A percentile compares a stretch with the other conserved stretches of the same genome.
These are phyloP conservation scores for Cephus runcator DNA, from an alignment of 2,888 invertebrate species.

Conservation along the genomic window DNA sequence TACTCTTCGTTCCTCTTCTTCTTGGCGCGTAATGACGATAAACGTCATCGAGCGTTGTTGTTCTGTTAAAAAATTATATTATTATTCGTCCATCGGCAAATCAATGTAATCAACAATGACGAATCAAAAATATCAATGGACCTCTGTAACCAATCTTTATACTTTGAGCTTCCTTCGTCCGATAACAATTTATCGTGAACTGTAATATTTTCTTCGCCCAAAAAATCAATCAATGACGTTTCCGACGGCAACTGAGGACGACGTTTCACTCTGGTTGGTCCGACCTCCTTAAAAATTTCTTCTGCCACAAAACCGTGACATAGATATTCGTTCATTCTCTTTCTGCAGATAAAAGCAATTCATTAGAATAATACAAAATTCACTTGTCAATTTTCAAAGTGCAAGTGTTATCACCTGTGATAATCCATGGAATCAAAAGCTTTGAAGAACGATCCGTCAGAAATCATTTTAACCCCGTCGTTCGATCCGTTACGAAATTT, in stretches of 20 bases:
- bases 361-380: background rate
- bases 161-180: constrained; percentile 78
- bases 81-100: background rate
- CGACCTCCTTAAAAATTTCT: constrained; percentile 76
- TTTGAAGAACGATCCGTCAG: constrained; percentile 71
- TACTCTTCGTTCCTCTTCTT: constrained; percentile 43
- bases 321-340: constrained; percentile 82
- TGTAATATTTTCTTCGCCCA: constrained; percentile 50
- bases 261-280: constrained; percentile 63
- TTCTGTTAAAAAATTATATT: constrained; percentile 64
- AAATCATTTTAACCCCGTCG: constrained; percentile 19
- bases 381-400: background rate
- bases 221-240: constrained; percentile 40
- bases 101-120: background rate
- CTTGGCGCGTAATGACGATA: constrained; percentile 72
- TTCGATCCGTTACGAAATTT: constrained; percentile 3
- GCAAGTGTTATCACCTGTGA: constrained; percentile 71
- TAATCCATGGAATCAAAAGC: constrained; percentile 75
- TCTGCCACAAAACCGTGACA: constrained; percentile 80
- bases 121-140: constrained; percentile 54
- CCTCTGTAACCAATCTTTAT: constrained; percentile 82
- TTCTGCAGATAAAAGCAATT: constrained; percentile 64
- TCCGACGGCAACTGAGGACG: constrained; percentile 64
- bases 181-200: constrained; percentile 70
- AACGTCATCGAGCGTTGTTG: constrained; percentile 77